Evolutionary conservation across 2,888 invertebrate species (phyloP), one percentile per base, ranked within the genome.

Genomic region (Hemicrepidius hirtus): DNA sequence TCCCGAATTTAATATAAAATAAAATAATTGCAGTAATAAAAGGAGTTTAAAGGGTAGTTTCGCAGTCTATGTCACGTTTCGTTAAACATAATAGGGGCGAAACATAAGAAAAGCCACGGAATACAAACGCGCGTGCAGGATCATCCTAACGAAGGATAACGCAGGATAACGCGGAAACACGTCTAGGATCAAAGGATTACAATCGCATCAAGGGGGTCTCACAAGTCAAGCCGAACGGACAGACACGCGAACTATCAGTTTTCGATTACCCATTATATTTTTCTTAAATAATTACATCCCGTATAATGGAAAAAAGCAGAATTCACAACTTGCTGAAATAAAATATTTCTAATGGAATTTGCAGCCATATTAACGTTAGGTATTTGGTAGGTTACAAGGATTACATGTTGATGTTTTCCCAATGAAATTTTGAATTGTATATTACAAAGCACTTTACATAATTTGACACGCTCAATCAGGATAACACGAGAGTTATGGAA

Each of bases 91-190:
- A 50, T 50, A 35, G 28, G 18, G 21, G 7, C 35, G 28, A 44
- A 44, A 24, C 37, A 28, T 60, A 60, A 60, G 60, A 60, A 44
- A 24, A 21, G 60, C 60, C 24, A 18, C 60, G 10, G 32, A 50
- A 53, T 32, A 55, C 40, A 66, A 55, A 37, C 46, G 68, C 46
- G 59, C 68, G 68, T 68, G 68, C 68, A 59, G 18, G 35, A 46
- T 32, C 60, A 68, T 59, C 41, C 40, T 60, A 60, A 68, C 59
- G 59, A 68, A 68, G 68, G 68, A 68, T 68, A 68, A 68, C 49
- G 35, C 20, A 37, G 68, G 68, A 68, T 68, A 68, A 59, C 46
- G 24, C 20, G 44, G 49, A 59, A 57, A 68, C 68, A 68, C 68
- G 59, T 60, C 59, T 37, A 18, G 59, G 59, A 68, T 68, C 68